A percentile compares a stretch with the other conserved stretches of the same genome.
Conservation (phyloP, 2,113 vertebrate genomes). For the Dissostichus mawsoni region DNA sequence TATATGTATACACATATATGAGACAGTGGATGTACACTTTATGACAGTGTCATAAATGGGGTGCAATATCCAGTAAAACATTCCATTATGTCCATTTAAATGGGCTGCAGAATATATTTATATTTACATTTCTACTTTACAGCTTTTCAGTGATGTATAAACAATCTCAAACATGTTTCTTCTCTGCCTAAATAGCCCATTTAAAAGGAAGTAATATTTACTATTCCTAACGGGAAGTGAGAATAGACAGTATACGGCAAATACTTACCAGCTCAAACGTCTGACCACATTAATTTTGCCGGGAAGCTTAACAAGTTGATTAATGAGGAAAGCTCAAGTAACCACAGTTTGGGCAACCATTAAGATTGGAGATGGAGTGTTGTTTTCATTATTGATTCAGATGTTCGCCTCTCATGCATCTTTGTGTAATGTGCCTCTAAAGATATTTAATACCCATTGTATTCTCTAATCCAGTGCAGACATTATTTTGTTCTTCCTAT, state of each 20-base stretch:
- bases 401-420: not conserved
- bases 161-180: not conserved
- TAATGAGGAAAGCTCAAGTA: constrained; percentile 56
- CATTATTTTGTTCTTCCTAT: not conserved
- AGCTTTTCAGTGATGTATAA: constrained; percentile 27
- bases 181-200: constrained; percentile 68
- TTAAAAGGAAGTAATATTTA: constrained; percentile 66
- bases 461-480: not conserved
- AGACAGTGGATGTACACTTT: constrained; percentile 5
- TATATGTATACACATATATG: constrained; percentile 37
- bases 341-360: constrained; percentile 79
- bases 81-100: constrained; percentile 70
- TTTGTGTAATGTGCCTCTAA: not conserved
- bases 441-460: not conserved
- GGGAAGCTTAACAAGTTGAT: constrained; percentile 56
- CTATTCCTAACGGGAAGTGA: constrained; percentile 41
- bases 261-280: constrained; percentile 77
- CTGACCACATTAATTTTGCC: constrained; percentile 71
- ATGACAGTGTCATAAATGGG: constrained; percentile 37
- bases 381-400: not conserved
- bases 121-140: not conserved
- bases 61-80: constrained; percentile 34
- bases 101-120: constrained; percentile 52
- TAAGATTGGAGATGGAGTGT: constrained; percentile 79
- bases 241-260: constrained; percentile 36